Conservation (phyloP, 2,113 vertebrate species). For the Aix galericulata region DNA sequence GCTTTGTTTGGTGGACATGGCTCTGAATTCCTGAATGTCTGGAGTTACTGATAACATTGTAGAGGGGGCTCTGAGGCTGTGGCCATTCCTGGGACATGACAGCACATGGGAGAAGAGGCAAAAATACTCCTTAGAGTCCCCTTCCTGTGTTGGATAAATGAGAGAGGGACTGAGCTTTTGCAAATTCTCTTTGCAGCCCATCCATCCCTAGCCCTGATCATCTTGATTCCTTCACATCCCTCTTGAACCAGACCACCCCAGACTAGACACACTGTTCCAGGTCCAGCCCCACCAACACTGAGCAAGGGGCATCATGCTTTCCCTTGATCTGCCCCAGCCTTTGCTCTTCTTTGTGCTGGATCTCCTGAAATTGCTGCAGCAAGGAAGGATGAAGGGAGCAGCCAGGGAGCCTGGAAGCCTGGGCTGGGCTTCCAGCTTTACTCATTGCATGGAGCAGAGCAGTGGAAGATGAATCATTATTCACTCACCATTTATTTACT, state of each 20-base stretch:
- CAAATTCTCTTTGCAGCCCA: background rate
- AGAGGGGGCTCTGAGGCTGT: background rate
- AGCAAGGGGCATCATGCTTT: fast-evolving
- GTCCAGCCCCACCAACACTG: background rate
- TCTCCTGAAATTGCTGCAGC: background rate
- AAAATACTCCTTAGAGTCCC: background rate
- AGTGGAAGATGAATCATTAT: background rate
- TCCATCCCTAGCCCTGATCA: background rate
- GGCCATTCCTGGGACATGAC: background rate
- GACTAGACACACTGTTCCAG: background rate
- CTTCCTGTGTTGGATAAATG: background rate
- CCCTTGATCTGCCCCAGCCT: background rate
- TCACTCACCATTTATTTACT: background rate
- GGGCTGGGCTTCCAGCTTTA: background rate
- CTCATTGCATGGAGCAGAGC: background rate
- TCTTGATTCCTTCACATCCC: background rate
- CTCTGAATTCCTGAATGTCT: background rate
- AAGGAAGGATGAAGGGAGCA: background rate
- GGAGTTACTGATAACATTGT: background rate
- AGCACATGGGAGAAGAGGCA: background rate
- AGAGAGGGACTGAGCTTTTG: fast-evolving
- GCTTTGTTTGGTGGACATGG: fast-evolving
- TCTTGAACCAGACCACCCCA: background rate
- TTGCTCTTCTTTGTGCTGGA: background rate
- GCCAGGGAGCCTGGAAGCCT: background rate